Conservation (phyloP, 2,888 invertebrate species). For the Morinoia aosen region DNA sequence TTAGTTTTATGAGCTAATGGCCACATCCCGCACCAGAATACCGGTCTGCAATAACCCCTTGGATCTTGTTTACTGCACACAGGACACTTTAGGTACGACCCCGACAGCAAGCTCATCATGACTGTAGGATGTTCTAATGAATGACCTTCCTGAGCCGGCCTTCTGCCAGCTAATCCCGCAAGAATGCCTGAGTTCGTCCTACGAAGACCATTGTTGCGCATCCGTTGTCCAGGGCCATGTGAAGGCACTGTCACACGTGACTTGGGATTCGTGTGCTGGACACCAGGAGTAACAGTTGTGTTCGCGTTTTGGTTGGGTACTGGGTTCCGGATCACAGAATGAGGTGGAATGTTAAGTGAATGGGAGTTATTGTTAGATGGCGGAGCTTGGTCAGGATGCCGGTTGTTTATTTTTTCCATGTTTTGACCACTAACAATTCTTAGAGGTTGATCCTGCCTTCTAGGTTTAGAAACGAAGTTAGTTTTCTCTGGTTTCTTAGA, state of each 20-base stretch:
- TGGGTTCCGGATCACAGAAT: neutral
- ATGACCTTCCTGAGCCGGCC: neutral
- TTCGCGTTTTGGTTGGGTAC: neutral
- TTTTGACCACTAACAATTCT: neutral
- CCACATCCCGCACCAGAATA: slow-evolving; percentile 13
- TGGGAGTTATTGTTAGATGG: neutral
- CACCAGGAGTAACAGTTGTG: neutral
- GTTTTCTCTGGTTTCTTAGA: slow-evolving; percentile 22
- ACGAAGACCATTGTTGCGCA: neutral
- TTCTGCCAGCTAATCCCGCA: neutral
- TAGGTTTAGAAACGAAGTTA: neutral
- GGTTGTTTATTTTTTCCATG: neutral
- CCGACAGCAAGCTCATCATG: slow-evolving; percentile 8
- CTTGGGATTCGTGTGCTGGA: neutral
- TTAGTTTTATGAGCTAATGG: slow-evolving; percentile 19
- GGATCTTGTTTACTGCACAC: slow-evolving; percentile 14
- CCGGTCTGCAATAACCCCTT: slow-evolving; percentile 6
- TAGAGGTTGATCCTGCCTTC: neutral
- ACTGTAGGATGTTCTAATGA: slow-evolving; percentile 16
- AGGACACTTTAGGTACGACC: slow-evolving; percentile 16
- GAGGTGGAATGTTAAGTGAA: neutral
- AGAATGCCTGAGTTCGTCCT: neutral
- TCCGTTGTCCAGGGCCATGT: neutral
- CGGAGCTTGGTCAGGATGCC: neutral
- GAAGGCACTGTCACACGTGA: neutral